phyloP scores from a whole-genome alignment of 1,140 invertebrate genomes.

The Nephila pilipes region DNA sequence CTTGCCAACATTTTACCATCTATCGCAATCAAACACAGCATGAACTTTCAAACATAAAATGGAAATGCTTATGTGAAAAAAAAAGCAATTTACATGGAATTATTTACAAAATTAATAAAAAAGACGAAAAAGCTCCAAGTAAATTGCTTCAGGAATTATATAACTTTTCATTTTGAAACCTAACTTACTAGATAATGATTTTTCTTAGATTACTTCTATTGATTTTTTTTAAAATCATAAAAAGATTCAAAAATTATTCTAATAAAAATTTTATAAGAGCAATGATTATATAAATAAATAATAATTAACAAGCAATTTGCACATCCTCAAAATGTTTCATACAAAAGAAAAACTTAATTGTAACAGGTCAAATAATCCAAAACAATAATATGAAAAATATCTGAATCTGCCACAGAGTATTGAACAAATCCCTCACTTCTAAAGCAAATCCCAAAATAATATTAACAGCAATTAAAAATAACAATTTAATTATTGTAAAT shows the following conservation, averaged over 20 bases:
- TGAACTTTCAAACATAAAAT: slow-evolving; percentile 15
- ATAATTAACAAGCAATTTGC: neutral
- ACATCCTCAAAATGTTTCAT: neutral
- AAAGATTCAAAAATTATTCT: no score
- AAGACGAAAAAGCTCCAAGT: neutral
- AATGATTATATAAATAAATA: neutral
- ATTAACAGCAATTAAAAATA: slow-evolving; percentile 31
- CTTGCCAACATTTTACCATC: neutral
- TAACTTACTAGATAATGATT: no score
- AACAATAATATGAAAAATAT: neutral
- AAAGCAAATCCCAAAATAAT: neutral
- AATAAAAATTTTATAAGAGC: no score
- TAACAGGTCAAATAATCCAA: neutral
- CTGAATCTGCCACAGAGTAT: neutral
- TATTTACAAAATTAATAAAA: slow-evolving; percentile 29
- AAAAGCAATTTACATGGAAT: neutral
- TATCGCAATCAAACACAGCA: neutral
- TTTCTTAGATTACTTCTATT: no score
- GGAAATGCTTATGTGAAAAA: neutral
- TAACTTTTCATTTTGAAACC: neutral
- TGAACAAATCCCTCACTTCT: neutral
- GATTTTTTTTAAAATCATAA: no score
- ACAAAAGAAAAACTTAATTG: neutral
- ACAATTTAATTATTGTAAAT: slow-evolving; percentile 7
- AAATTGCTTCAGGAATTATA: neutral